A percentile compares a stretch with the other conserved stretches of the same genome.
These are phyloP conservation scores for Vidua chalybeata DNA, from an alignment of 2,113 vertebrate species.

Conservation along the genomic window DNA sequence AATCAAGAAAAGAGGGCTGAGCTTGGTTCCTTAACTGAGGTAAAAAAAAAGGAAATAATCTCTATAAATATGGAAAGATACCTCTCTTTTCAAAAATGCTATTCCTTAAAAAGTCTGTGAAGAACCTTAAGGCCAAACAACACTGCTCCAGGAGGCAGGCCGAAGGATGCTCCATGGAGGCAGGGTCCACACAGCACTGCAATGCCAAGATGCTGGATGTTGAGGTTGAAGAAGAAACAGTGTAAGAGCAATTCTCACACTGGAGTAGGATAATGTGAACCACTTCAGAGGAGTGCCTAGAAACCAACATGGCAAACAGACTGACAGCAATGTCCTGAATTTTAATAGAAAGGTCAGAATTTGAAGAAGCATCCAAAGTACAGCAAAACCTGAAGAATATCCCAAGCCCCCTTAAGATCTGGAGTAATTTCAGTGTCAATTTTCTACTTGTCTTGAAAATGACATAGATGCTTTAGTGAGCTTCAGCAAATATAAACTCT, in stretches of 20 bases:
- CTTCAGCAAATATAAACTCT: background rate
- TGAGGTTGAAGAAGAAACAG: background rate
- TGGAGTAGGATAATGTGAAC: background rate
- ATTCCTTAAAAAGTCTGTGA: background rate
- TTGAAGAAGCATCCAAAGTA: background rate
- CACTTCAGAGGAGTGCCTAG: background rate
- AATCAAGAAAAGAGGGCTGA: background rate
- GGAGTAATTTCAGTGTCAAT: background rate
- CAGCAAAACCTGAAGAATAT: background rate
- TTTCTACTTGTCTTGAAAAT: background rate
- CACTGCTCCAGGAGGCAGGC: background rate
- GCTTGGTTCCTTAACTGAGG: background rate
- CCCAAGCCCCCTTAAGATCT: background rate
- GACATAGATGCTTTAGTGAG: background rate
- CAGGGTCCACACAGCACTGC: background rate
- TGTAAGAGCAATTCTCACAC: background rate
- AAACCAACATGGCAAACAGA: background rate
- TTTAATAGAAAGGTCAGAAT: conserved; percentile 28
- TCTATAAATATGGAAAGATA: background rate
- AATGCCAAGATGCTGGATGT: background rate
- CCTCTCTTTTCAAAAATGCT: background rate
- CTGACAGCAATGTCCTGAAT: background rate
- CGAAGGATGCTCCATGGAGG: background rate
- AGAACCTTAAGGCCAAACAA: background rate
- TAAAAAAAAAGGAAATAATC: background rate